phyloP scores from a whole-genome alignment of 2,888 invertebrate species.

The Steinernema hermaphroditum region DNA sequence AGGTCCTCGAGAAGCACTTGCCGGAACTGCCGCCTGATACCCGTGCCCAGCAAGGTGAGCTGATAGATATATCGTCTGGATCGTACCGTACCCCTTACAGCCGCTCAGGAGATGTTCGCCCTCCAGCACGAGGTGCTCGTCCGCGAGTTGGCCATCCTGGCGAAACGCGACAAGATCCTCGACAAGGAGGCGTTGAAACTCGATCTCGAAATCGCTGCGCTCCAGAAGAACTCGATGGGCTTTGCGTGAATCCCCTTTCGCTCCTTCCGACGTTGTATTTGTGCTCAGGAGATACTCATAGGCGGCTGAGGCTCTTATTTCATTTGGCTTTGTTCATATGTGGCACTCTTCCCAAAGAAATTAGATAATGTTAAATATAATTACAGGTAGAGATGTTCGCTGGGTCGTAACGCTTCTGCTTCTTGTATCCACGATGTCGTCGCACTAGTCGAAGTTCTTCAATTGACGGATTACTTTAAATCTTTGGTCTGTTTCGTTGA shows the following conservation, averaged over 20 bases:
- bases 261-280: not conserved
- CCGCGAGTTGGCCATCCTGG: not conserved
- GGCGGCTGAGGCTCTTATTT: not conserved
- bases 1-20: not conserved
- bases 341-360: not conserved
- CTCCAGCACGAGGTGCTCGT: slow-evolving; percentile 3
- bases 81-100: not conserved
- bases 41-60: not conserved
- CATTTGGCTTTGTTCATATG: not conserved
- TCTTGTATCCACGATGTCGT: no score
- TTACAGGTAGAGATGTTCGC: no score
- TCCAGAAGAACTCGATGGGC: slow-evolving; percentile 11
- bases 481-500: no score
- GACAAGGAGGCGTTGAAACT: slow-evolving; percentile 20
- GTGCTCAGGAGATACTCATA: slow-evolving; percentile 27
- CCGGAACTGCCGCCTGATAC: not conserved
- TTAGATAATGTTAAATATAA: no score
- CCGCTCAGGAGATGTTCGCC: not conserved
- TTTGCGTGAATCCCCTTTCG: not conserved
- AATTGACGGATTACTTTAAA: no score
- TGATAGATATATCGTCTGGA: not conserved
- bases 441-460: no score
- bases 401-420: no score
- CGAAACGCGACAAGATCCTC: not conserved
- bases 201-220: slow-evolving; percentile 4